Evolutionary conservation across 30 jellyfish, hydroid and myxozoan genomes (phyloP).

Genomic region (Aurelia coerulea): DNA sequence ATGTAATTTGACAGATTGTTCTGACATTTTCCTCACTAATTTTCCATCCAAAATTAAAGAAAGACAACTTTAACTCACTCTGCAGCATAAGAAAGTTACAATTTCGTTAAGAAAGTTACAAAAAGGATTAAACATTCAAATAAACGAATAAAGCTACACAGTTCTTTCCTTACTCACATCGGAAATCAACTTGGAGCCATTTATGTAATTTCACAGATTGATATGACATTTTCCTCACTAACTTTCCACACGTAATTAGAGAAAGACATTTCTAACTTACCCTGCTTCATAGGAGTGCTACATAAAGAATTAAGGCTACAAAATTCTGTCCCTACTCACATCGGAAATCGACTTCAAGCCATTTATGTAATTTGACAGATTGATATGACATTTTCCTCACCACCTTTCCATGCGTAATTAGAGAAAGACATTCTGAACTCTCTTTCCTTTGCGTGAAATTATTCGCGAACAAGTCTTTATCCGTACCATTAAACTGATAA

Average conservation of each 20-base stretch:
- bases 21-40: conserved; percentile 23
- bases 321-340: background rate
- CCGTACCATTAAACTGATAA: background rate
- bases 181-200: conserved; percentile 34
- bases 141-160: no score
- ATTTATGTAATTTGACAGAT: conserved; percentile 22
- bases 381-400: conserved; percentile 36
- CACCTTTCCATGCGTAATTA: conserved; percentile 6
- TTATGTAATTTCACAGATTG: conserved; percentile 22
- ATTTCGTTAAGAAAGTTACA: no score
- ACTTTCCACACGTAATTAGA: background rate
- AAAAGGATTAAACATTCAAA: no score
- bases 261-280: background rate
- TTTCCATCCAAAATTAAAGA: background rate
- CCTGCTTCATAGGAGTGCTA: no score
- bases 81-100: no score
- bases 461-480: conserved; percentile 3
- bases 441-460: conserved; percentile 31
- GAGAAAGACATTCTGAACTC: conserved; percentile 16
- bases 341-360: conserved; percentile 39
- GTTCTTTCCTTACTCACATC: conserved; percentile 9
- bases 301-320: no score
- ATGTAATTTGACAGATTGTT: conserved; percentile 14
- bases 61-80: background rate
- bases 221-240: conserved; percentile 18